These are phyloP conservation scores for Hydropsyche tenuis DNA, from an alignment of 1,140 invertebrate genomes.

Conservation along the genomic window DNA sequence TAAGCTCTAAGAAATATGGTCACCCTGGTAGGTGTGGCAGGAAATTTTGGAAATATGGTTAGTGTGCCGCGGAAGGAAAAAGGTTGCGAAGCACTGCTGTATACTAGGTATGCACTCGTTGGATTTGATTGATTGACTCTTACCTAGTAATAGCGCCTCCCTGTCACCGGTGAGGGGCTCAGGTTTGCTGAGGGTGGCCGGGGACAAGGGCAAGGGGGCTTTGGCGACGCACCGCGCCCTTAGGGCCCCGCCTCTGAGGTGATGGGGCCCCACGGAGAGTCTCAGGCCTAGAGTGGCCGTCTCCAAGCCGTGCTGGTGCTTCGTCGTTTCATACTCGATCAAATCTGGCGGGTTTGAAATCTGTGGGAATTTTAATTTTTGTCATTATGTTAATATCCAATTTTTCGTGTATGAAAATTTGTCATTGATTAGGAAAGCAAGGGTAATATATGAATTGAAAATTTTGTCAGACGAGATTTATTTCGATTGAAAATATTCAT, in stretches of 20 bases:
- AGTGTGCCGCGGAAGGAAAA: too few species aligned
- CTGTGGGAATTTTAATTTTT: constrained; percentile 51
- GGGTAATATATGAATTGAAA: neutral
- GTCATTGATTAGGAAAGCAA: too few species aligned
- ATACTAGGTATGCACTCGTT: too few species aligned
- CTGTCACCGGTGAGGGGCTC: constrained; percentile 65
- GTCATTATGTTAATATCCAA: neutral
- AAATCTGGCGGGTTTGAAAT: constrained; percentile 60
- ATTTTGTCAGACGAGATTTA: neutral
- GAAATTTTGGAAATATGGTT: too few species aligned
- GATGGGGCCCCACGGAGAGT: constrained; percentile 59
- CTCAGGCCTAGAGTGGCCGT: constrained; percentile 64
- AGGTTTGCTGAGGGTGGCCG: constrained; percentile 63
- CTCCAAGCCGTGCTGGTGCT: constrained; percentile 65
- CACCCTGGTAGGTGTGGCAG: too few species aligned
- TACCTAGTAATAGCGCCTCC: constrained; percentile 67
- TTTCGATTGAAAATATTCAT: neutral
- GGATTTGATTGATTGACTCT: too few species aligned
- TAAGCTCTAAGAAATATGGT: too few species aligned
- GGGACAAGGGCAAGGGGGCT: constrained; percentile 64
- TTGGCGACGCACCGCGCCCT: constrained; percentile 67
- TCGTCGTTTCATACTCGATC: constrained; percentile 59
- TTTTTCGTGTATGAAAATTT: neutral
- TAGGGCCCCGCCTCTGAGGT: constrained; percentile 65
- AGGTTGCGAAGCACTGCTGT: too few species aligned